A percentile compares a stretch with the other conserved stretches of the same genome.
These are phyloP conservation scores for Mormyrops attenuatus DNA, from an alignment of 2,797 vertebrate genomes.

Conservation along the genomic window DNA sequence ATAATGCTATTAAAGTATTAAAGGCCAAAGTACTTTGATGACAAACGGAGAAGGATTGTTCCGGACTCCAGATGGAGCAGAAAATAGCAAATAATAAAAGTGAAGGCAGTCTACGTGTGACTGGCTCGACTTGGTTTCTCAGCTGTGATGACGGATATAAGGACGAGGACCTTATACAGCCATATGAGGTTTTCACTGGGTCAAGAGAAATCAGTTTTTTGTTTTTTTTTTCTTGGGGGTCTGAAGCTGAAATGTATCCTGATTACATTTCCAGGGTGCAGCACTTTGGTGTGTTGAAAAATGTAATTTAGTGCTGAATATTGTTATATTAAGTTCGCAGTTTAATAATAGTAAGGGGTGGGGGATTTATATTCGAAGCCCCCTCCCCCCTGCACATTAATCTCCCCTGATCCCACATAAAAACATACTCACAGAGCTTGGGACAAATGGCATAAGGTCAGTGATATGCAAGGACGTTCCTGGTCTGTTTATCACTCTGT, in stretches of 20 bases:
- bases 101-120: neutral
- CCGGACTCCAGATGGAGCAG: neutral
- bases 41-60: neutral
- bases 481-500: neutral
- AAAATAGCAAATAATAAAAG: neutral
- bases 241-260: neutral
- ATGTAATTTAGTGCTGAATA: neutral
- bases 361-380: neutral
- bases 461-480: neutral
- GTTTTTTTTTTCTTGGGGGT: neutral
- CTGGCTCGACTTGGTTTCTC: neutral
- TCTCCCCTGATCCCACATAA: neutral
- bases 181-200: neutral
- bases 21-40: neutral
- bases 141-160: neutral
- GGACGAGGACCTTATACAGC: neutral
- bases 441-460: neutral
- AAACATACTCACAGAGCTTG: neutral
- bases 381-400: neutral
- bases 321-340: constrained; percentile 9
- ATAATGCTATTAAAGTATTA: neutral
- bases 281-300: neutral
- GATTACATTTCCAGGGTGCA: neutral
- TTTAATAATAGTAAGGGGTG: neutral
- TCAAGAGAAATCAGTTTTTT: neutral